Evolutionary conservation across 2,888 invertebrate species (phyloP), one percentile per base, ranked within the genome.

Genomic region (Epiblema foenella): DNA sequence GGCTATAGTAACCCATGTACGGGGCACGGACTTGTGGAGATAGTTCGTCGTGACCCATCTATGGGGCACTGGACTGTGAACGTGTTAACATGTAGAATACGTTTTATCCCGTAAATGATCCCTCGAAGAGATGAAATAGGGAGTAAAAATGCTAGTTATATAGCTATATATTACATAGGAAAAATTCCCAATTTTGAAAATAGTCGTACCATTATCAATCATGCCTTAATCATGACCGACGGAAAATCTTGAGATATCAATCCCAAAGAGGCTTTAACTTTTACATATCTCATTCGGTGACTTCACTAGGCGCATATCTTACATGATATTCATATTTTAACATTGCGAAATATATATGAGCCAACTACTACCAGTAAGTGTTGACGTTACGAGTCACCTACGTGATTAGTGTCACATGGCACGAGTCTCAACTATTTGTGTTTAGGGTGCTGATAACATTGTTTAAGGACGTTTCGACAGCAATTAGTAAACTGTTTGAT

Each of bases 401-500:
- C 64, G 64, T 64, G 64, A 64, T 64, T 52, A 39, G 4, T 39
- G 37, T 20, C 64, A 64, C 64, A 56, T 29, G 52, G 64, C 39
- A 64, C 64, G 64, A 64, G 63, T 63, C 37, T 18, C 33, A 33
- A 37, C 20, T 54, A 39, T 64, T 64, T 39, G 52, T 52, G 51
- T 29, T 29, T 29, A 56, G 29, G 56, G 29, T 64, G 33, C 24
- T 24, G 63, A 64, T 64, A 64, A 64, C 39, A n/a, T 12, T 63
- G 63, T 54, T 64, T 64, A 39, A 52, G 64, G 64, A 64, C 64
- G 39, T 52, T 51, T 64, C 54, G 39, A 64, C 52, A 64, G 54
- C 64, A 64, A 64, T 64, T 64, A 54, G 39, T 64, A 54, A 64
- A 64, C 37, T 63, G 51, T 64, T 52, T 64, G 64, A 64, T 54